phyloP scores from a whole-genome alignment of 1,140 invertebrate species.

The Bombus breviceps region DNA sequence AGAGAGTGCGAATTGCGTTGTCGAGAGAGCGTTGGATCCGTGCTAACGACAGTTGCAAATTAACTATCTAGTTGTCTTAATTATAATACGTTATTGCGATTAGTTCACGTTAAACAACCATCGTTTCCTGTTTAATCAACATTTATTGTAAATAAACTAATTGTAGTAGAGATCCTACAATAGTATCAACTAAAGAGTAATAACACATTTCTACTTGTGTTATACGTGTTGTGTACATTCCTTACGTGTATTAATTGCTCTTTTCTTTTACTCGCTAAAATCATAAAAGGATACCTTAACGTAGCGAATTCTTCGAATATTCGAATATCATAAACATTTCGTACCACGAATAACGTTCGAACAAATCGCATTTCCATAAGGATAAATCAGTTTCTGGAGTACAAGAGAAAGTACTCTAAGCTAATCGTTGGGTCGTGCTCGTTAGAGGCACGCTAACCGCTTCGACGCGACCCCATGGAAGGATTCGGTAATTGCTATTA shows the following conservation, averaged over 20 bases:
- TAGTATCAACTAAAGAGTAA: too few species aligned
- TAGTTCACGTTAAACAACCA: too few species aligned
- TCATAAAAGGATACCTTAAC: background rate
- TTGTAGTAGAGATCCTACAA: too few species aligned
- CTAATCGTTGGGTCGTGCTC: background rate
- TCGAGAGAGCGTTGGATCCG: too few species aligned
- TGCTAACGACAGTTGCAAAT: too few species aligned
- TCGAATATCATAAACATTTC: background rate
- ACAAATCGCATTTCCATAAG: background rate
- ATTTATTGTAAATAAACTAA: too few species aligned
- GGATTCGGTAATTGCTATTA: background rate
- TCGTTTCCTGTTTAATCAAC: too few species aligned
- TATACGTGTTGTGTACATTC: too few species aligned
- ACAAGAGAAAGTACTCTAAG: constrained; percentile 38
- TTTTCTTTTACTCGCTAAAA: background rate
- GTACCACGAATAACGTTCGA: background rate
- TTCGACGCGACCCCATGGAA: background rate
- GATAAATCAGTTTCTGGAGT: constrained; percentile 23
- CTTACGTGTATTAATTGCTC: background rate
- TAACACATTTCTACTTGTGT: too few species aligned
- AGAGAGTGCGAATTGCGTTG: too few species aligned
- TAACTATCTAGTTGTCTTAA: too few species aligned
- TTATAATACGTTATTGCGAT: too few species aligned
- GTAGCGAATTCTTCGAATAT: background rate
- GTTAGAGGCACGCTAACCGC: background rate